Evolutionary conservation across 2,888 invertebrate species (phyloP).

Genomic region (Drosophila quinaria): DNA sequence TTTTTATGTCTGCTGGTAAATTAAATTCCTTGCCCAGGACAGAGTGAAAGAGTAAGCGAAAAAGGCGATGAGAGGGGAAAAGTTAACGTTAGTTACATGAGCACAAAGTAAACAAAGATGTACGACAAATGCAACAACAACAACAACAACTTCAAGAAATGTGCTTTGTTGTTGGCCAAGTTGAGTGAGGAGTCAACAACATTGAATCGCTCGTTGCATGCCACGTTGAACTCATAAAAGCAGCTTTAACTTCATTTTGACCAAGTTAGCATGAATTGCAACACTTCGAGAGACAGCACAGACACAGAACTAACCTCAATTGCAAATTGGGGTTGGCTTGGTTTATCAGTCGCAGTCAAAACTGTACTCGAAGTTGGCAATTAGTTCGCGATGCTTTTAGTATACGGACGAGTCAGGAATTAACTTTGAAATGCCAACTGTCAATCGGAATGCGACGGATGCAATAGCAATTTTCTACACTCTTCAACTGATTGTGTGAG

Average conservation of each 20-base stretch:
- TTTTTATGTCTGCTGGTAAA: conserved; percentile 67
- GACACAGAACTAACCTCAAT: not conserved
- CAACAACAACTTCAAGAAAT: conserved; percentile 14
- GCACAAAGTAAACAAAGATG: conserved; percentile 76
- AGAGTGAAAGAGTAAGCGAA: conserved; percentile 5
- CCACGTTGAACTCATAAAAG: conserved; percentile 69
- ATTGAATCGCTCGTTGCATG: conserved; percentile 46
- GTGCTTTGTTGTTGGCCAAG: conserved; percentile 16
- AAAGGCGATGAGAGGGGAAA: not conserved
- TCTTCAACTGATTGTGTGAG: not conserved
- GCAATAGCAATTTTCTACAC: not conserved
- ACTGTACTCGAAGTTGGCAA: conserved; percentile 9
- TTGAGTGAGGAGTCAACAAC: conserved; percentile 16
- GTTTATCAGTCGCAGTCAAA: conserved; percentile 5
- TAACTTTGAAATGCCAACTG: conserved; percentile 1
- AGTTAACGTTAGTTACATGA: conserved; percentile 62
- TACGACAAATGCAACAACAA: conserved; percentile 63
- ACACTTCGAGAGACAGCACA: not conserved
- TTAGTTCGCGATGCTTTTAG: conserved; percentile 18
- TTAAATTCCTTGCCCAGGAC: conserved; percentile 66
- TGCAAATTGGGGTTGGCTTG: not conserved
- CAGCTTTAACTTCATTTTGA: conserved; percentile 62
- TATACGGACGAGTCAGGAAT: not conserved
- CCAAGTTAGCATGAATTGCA: conserved; percentile 22
- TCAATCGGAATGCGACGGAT: not conserved